Evolutionary conservation across 2,113 vertebrate genomes (phyloP), one percentile per base, ranked within the genome.

Genomic region (Chamaetylas fuelleborni): DNA sequence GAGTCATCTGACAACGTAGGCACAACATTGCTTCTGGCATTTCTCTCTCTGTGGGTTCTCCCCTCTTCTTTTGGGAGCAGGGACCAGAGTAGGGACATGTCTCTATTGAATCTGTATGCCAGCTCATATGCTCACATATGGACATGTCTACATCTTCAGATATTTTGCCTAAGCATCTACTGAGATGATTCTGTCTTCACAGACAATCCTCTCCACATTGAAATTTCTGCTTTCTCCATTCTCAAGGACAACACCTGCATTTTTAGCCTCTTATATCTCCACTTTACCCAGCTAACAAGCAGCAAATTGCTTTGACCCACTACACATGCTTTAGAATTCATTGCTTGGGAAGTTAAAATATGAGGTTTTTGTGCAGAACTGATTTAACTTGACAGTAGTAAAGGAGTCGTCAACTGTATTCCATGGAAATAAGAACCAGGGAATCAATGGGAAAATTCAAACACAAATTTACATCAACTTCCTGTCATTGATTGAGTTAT

Each of bases 221-320:
- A 62, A 9, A 51, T 88, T 81, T 78, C 38, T 74, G 12, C 26
- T 65, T 70, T 84, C 22, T 88, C 24, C 10, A 62, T 67, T 84
- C 69, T 22, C n/a, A 65, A 42, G 26, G 6, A 54, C 11, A 54
- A 5, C 3, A 72, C 5, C 25, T 71, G 53, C 4, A 17, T 79
- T 66, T 66, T 20, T 38, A 62, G 7, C 7, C 6, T 33, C 5
- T 58, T 31, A 15, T 23, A 50, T 33, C 33, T 64, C 34, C 23
- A 67, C 33, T 25, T 57, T 60, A 51, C 9, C 16, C 36, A 90
- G 4, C 8, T 66, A 66, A 66, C 7, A 54, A 67, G 25, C 6
- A 71, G 14, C 0, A 5, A 57, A 57, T 36, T 0, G 0, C 33
- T 91, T 83, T 69, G 29, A 64, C 19, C 66, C 14, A 12, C 8